Percentiles rank a stretch among this genome's conserved stretches.
Evolutionary conservation across 2,888 invertebrate genomes (phyloP).

Genomic region (Eupeodes luniger): DNA sequence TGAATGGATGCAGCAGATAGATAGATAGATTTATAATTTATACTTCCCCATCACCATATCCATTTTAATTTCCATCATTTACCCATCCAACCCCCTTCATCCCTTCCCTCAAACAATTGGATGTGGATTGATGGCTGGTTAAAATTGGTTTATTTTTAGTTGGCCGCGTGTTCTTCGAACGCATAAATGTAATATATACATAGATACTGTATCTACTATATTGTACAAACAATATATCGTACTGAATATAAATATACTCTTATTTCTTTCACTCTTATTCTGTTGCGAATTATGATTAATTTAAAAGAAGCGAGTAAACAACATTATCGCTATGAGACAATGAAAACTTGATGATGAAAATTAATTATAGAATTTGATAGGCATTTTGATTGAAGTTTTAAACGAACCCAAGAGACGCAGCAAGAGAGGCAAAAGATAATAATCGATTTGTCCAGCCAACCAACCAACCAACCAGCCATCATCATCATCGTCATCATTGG

Average conservation of each 20-base stretch:
- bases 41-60: conserved; percentile 21
- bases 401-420: conserved; percentile 34
- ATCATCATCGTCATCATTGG: not conserved
- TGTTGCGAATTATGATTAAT: conserved; percentile 15
- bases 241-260: no score
- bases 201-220: not conserved
- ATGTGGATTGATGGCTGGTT: conserved; percentile 40
- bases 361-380: conserved; percentile 74
- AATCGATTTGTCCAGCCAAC: conserved; percentile 1
- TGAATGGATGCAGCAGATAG: conserved; percentile 42
- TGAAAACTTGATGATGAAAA: conserved; percentile 75
- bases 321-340: conserved; percentile 53
- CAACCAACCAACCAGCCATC: conserved; percentile 15
- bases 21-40: conserved; percentile 38
- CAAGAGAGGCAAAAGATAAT: not conserved
- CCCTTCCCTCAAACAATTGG: not conserved
- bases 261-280: conserved; percentile 2
- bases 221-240: not conserved
- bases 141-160: conserved; percentile 62
- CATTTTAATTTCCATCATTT: not conserved
- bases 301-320: conserved; percentile 20
- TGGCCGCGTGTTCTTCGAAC: not conserved
- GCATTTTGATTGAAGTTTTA: conserved; percentile 70
- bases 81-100: not conserved
- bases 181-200: not conserved